A percentile compares a stretch with the other conserved stretches of the same genome.
phyloP scores from a whole-genome alignment of 2,888 invertebrate genomes.

The Hypomecis punctinalis region DNA sequence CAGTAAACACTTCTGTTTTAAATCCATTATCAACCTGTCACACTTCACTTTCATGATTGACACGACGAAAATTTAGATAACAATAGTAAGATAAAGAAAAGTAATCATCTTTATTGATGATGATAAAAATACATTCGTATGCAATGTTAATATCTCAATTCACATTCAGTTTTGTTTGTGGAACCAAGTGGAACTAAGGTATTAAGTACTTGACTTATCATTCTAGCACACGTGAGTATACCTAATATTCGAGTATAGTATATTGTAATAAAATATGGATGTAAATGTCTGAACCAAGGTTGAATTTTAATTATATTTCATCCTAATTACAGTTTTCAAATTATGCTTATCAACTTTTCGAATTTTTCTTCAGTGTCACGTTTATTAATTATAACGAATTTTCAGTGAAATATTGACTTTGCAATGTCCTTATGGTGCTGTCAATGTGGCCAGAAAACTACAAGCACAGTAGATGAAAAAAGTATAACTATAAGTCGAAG shows the following conservation, averaged over 20 bases:
- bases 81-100: conserved; percentile 10
- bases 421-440: conserved; percentile 35
- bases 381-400: conserved; percentile 13
- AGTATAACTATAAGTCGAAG: conserved; percentile 24
- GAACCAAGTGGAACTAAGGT: conserved; percentile 1
- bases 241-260: neutral
- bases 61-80: neutral
- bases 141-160: neutral
- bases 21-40: conserved; percentile 1
- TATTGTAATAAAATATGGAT: too few species aligned
- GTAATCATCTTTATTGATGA: conserved; percentile 12
- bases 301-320: too few species aligned
- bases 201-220: neutral
- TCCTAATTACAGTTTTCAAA: too few species aligned
- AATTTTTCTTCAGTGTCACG: neutral
- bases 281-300: too few species aligned
- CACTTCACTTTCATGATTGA: conserved; percentile 2
- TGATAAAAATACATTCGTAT: conserved; percentile 10
- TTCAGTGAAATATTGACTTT: conserved; percentile 24
- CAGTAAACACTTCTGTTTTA: too few species aligned
- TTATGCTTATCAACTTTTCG: too few species aligned
- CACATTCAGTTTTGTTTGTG: conserved; percentile 7
- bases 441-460: conserved; percentile 19
- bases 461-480: conserved; percentile 28
- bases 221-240: conserved; percentile 12